Evolutionary conservation across 2,888 invertebrate genomes (phyloP), one percentile per base, ranked within the genome.

Genomic region (Stenurella melanura): DNA sequence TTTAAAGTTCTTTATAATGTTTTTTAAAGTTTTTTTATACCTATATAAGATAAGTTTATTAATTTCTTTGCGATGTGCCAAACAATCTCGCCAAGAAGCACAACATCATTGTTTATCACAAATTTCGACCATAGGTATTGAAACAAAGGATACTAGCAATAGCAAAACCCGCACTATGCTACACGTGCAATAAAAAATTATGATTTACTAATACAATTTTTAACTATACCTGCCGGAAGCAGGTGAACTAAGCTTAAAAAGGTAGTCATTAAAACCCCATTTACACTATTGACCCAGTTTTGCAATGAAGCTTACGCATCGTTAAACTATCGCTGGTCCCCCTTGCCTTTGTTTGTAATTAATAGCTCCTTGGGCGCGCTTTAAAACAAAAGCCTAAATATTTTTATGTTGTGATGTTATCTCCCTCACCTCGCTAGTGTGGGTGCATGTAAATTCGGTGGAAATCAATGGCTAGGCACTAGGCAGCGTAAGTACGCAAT

Each of bases 401-500:
- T 58, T 69, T 69, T 19, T 58, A 58, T 34, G 69, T 69, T 26
- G 18, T 34, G 69, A 70, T 60, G 21, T 12, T 60, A 70, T 58
- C 70, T 42, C 60, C 60, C 21, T 15, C 30, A 58, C 70, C 58
- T 17, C 30, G 54, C 38, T 18, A 11, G 42, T 50, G 19, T 18
- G 38, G 60, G 63, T 75, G 75, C 75, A 75, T 75, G 75, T 75
- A 70, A 75, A 75, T 75, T 61, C 60, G 61, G 56, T 18, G 71
- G 81, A 82, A 83, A 83, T 83, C 83, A 81, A 83, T 82, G 80
- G 69, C 79, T 18, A 64, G 64, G 61, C 78, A 38, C 18, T 63
- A 61, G 63, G 34, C 80, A 56, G 58, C 64, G 77, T 66, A n/a
- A 50, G 50, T 83, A 84, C 84, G 84, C 84, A 84, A 84, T 84